A percentile compares a stretch with the other conserved stretches of the same genome.
phyloP scores from a whole-genome alignment of 2,888 invertebrate species.

The Nephrotoma guestfalica region DNA sequence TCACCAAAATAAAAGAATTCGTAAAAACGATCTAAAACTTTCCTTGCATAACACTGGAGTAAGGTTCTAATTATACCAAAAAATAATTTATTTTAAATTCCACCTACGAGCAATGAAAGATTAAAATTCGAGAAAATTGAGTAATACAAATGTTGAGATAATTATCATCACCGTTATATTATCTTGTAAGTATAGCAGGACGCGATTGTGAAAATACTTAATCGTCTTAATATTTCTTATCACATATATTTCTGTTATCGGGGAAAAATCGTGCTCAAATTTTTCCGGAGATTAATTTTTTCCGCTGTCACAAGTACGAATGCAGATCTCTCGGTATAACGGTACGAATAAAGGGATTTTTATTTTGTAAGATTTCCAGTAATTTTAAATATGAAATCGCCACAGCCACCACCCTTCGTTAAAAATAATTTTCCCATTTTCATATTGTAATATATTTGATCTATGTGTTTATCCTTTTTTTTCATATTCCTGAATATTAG shows the following conservation, averaged over 20 bases:
- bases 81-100: too few relatives aligned
- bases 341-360: not conserved
- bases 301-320: slow-evolving; percentile 9
- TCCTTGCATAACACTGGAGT: too few relatives aligned
- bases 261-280: not conserved
- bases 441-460: not conserved
- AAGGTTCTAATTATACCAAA: too few relatives aligned
- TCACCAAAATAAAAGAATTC: too few relatives aligned
- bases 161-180: too few relatives aligned
- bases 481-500: not conserved
- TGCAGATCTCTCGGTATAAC: not conserved
- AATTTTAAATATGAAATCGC: not conserved
- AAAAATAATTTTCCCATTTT: not conserved
- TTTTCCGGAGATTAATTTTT: slow-evolving; percentile 10
- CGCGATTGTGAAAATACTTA: not conserved
- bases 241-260: not conserved
- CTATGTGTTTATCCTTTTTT: not conserved
- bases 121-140: too few relatives aligned
- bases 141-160: too few relatives aligned
- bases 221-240: not conserved
- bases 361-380: not conserved
- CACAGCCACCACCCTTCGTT: not conserved
- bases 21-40: too few relatives aligned
- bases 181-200: too few relatives aligned
- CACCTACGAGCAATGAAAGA: too few relatives aligned